Evolutionary conservation across 2,888 invertebrate genomes (phyloP).

Genomic region (Sinodicranocentrus sp.): DNA sequence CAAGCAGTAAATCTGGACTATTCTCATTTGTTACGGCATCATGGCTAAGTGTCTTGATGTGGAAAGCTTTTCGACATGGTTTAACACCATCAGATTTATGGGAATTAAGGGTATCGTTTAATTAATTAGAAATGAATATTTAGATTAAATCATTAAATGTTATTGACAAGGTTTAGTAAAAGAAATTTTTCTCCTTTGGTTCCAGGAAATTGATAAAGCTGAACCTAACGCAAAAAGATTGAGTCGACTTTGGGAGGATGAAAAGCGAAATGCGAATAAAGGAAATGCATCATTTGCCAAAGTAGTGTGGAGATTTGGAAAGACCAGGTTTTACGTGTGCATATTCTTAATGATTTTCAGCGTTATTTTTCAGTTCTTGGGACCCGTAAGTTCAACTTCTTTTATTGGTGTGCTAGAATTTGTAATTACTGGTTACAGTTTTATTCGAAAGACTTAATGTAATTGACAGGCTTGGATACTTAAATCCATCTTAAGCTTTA

Average conservation of each 20-base stretch:
- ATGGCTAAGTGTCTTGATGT: conserved; percentile 79
- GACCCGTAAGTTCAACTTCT: conserved; percentile 78
- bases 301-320: conserved; percentile 78
- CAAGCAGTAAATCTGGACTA: conserved; percentile 77
- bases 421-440: neutral
- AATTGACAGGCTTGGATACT: conserved; percentile 71
- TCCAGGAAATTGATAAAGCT: conserved; percentile 77
- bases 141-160: neutral
- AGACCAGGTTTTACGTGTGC: conserved; percentile 78
- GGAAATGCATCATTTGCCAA: conserved; percentile 78
- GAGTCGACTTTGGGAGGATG: conserved; percentile 78
- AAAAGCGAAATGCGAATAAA: conserved; percentile 77
- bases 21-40: conserved; percentile 78
- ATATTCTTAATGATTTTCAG: conserved; percentile 77
- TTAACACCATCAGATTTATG: conserved; percentile 77
- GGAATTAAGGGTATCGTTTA: conserved; percentile 76
- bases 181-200: conserved; percentile 46
- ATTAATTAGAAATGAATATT: neutral
- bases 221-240: conserved; percentile 77
- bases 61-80: conserved; percentile 78
- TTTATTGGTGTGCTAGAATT: neutral
- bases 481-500: conserved; percentile 65
- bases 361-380: conserved; percentile 78
- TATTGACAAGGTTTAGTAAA: too few relatives aligned
- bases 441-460: neutral